Evolutionary conservation across 2,888 invertebrate species (phyloP), one percentile per base, ranked within the genome.

Genomic region (Epirrhoe tristata): DNA sequence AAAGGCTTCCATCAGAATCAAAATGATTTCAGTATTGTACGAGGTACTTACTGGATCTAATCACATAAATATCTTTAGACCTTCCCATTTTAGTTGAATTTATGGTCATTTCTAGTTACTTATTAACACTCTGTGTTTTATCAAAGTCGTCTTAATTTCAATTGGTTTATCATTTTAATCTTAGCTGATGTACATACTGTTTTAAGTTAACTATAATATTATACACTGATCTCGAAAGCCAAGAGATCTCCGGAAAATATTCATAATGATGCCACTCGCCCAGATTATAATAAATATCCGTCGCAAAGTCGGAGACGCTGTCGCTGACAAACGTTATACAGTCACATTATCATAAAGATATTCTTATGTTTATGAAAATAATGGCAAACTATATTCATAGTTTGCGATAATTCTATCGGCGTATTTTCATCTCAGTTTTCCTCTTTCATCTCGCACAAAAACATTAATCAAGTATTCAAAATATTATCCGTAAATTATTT

Each of bases 311-410:
- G 32, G 54, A 54, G n/a, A 52, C 17, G 56, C 51, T 56, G 56
- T 50, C 58, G 53, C 58, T 64, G 58, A 71, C 74, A 74, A 75
- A 71, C 70, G 70, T 66, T 66, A 71, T 32, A 74, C 69, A 73
- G 72, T 59, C 14, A 78, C 74, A 78, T 80, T 80, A 80, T 58
- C 77, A 78, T 79, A 80, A 79, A 74, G 72, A 76, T 74, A 75
- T 74, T 73, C 70, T 76, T 75, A 75, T 70, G 73, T 71, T 76
- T 73, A 80, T 78, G 75, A 78, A 80, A 76, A 77, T 76, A 71
- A 77, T 74, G 58, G 66, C 53, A 32, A 63, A 58, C 66, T 66
- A 69, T 58, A 66, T 55, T n/a, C n/a, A n/a, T n/a, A n/a, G n/a
- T n/a, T n/a, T n/a, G n/a, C n/a, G n/a, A n/a, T n/a, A n/a, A n/a